Evolutionary conservation across 1,140 invertebrate genomes (phyloP).

Genomic region (Drosophila fuyamai): DNA sequence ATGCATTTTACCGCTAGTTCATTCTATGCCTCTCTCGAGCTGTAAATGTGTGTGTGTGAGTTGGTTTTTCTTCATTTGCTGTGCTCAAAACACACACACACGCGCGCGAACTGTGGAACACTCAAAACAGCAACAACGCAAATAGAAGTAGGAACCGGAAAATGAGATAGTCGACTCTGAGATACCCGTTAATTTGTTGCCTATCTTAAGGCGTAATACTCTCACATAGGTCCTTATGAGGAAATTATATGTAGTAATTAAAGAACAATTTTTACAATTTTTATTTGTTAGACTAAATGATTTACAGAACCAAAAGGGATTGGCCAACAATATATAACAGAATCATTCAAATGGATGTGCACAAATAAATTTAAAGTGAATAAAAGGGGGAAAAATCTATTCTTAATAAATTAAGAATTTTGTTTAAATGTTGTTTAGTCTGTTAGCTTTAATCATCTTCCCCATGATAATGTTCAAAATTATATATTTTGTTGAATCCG

Average conservation of each 20-base stretch:
- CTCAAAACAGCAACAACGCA: slow-evolving; percentile 53
- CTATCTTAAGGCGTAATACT: neutral
- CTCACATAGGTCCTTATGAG: neutral
- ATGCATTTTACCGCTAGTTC: slow-evolving; percentile 79
- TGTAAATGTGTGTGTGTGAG: slow-evolving; percentile 30
- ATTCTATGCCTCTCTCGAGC: slow-evolving; percentile 51
- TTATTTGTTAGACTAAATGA: too few relatives aligned
- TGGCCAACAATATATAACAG: too few relatives aligned
- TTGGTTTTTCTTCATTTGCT: slow-evolving; percentile 49
- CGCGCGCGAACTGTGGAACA: slow-evolving; percentile 27
- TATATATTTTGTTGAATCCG: too few relatives aligned
- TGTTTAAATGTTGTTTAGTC: too few relatives aligned
- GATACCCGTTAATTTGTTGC: slow-evolving; percentile 13
- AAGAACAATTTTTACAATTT: too few relatives aligned
- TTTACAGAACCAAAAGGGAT: too few relatives aligned
- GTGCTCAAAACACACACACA: slow-evolving; percentile 38
- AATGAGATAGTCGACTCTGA: slow-evolving; percentile 1
- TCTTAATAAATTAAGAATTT: too few relatives aligned
- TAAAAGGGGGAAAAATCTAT: too few relatives aligned
- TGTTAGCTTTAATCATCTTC: too few relatives aligned
- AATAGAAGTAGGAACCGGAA: slow-evolving; percentile 40
- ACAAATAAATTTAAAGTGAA: too few relatives aligned
- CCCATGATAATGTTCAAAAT: too few relatives aligned
- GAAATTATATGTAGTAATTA: neutral
- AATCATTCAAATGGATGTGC: too few relatives aligned